Percentiles rank a stretch among this genome's conserved stretches.
phyloP scores from a whole-genome alignment of 1,140 invertebrate genomes.

The Drosophila yakuba region DNA sequence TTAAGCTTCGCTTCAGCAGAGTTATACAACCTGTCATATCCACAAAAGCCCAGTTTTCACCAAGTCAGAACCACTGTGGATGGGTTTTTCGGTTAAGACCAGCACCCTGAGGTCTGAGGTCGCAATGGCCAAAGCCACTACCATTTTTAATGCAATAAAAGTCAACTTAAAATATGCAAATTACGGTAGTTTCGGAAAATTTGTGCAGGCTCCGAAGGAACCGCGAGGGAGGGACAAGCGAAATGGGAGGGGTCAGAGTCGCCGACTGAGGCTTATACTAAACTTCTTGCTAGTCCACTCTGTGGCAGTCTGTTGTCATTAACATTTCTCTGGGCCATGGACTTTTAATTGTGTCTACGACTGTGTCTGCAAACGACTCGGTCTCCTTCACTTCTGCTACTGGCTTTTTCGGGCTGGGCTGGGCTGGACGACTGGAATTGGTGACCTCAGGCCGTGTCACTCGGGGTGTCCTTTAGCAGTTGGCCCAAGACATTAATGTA shows the following conservation, averaged over 20 bases:
- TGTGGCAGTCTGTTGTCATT: slow-evolving; percentile 67
- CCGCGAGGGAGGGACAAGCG: background rate
- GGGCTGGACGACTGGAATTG: slow-evolving; percentile 13
- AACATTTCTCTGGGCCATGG: slow-evolving; percentile 82
- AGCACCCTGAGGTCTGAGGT: slow-evolving; percentile 58
- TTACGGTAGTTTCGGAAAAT: slow-evolving; percentile 80
- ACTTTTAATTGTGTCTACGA: slow-evolving; percentile 78
- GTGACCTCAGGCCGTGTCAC: slow-evolving; percentile 54
- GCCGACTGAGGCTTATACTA: slow-evolving; percentile 34
- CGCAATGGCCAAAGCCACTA: slow-evolving; percentile 74
- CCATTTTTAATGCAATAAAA: slow-evolving; percentile 83
- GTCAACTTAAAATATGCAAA: slow-evolving; percentile 83
- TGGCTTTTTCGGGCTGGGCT: slow-evolving; percentile 15
- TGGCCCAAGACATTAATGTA: slow-evolving; percentile 80
- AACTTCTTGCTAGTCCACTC: slow-evolving; percentile 40
- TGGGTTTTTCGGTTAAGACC: slow-evolving; percentile 24
- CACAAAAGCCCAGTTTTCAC: no score
- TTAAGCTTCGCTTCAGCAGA: no score
- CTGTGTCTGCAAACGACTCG: slow-evolving; percentile 13
- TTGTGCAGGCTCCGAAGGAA: slow-evolving; percentile 67
- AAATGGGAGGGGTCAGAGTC: background rate
- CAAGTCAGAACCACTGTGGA: slow-evolving; percentile 12
- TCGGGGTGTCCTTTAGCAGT: slow-evolving; percentile 49
- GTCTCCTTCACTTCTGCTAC: slow-evolving; percentile 3
- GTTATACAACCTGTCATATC: no score